These are phyloP conservation scores for Achroia grisella DNA, from an alignment of 1,140 invertebrate species.

Conservation along the genomic window DNA sequence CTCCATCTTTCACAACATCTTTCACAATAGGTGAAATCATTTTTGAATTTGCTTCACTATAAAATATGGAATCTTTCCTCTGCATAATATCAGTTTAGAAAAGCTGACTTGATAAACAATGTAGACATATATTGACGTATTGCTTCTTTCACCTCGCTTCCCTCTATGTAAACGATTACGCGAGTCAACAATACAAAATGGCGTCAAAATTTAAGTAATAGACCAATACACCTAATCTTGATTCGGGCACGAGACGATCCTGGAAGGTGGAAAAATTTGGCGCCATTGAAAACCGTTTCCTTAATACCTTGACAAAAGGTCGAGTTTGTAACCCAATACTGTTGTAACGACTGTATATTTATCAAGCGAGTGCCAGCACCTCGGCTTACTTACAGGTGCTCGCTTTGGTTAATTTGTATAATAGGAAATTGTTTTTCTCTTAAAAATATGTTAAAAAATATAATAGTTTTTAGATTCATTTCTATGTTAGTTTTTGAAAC, in stretches of 20 bases:
- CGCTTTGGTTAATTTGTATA: too few species aligned
- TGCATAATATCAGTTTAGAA: too few species aligned
- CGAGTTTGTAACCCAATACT: constrained; percentile 37
- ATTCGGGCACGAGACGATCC: constrained; percentile 1
- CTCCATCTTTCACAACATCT: too few species aligned
- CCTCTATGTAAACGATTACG: background rate
- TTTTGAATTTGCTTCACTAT: too few species aligned
- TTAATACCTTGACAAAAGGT: constrained; percentile 32
- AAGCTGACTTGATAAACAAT: background rate
- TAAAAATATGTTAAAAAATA: too few species aligned
- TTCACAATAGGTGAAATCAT: too few species aligned
- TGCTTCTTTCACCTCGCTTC: background rate
- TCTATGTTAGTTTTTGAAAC: too few species aligned
- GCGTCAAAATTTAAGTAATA: constrained; percentile 29
- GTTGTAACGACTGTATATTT: constrained; percentile 23
- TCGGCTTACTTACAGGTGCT: background rate
- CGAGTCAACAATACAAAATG: constrained; percentile 27
- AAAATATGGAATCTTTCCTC: too few species aligned
- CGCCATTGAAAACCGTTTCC: constrained; percentile 19
- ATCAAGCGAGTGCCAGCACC: constrained; percentile 14
- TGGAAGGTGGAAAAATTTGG: constrained; percentile 30
- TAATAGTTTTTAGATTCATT: too few species aligned
- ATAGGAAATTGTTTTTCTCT: too few species aligned
- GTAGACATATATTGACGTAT: background rate
- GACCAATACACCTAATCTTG: constrained; percentile 31